Evolutionary conservation across 2,113 vertebrate species (phyloP).

Genomic region (Climacteris rufus): DNA sequence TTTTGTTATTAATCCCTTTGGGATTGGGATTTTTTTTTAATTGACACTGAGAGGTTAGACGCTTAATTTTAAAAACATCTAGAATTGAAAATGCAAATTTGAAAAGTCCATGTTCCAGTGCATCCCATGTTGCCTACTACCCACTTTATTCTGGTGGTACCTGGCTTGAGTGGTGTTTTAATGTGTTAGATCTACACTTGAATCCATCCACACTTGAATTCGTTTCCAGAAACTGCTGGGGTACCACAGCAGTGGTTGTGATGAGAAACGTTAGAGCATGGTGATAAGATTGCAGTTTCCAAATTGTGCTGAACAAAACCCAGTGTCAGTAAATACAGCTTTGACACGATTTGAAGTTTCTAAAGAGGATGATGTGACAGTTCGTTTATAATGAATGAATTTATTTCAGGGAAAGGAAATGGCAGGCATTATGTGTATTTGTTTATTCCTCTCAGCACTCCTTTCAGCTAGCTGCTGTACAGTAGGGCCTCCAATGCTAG

Average conservation of each 20-base stretch:
- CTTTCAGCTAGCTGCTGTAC: background rate
- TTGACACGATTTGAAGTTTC: background rate
- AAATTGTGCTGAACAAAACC: background rate
- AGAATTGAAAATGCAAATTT: background rate
- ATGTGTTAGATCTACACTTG: background rate
- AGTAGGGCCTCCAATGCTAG: background rate
- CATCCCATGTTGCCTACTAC: background rate
- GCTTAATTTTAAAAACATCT: background rate
- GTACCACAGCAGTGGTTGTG: background rate
- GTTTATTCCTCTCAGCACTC: background rate
- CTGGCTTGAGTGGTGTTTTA: background rate
- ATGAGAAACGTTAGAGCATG: background rate
- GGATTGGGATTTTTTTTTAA: background rate
- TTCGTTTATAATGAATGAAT: conserved; percentile 5
- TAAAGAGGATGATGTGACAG: background rate
- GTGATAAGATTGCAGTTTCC: background rate
- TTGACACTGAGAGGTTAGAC: background rate
- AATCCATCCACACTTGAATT: no score
- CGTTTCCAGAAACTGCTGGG: background rate
- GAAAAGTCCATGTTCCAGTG: background rate
- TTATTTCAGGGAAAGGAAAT: background rate
- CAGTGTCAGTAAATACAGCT: background rate
- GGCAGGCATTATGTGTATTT: background rate
- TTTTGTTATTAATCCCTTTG: background rate
- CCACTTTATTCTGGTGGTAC: background rate